phyloP scores from a whole-genome alignment of 2,797 vertebrate species.

The Amblyopsis hoosieri region DNA sequence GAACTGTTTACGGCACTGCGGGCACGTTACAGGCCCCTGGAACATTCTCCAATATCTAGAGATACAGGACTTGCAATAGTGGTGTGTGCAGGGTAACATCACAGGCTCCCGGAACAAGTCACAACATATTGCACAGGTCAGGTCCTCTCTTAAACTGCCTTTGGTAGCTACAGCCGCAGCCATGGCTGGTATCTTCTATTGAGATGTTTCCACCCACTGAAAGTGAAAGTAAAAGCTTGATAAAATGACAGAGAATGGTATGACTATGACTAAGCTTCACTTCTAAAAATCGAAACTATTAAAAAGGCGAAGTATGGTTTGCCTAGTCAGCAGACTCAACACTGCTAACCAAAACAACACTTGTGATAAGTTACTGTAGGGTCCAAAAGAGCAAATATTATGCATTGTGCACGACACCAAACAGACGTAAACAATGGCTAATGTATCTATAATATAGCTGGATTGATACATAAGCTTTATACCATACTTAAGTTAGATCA shows the following conservation, averaged over 20 bases:
- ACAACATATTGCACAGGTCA: conserved; percentile 88
- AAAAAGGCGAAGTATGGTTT: neutral
- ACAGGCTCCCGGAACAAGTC: conserved; percentile 86
- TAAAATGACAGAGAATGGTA: too few relatives aligned
- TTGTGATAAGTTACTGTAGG: neutral
- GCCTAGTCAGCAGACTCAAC: conserved; percentile 6
- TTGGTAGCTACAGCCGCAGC: conserved; percentile 47
- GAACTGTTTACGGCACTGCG: conserved; percentile 84
- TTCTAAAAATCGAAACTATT: too few relatives aligned
- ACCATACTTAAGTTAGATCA: too few relatives aligned
- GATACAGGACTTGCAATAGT: conserved; percentile 87
- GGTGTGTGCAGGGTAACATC: conserved; percentile 90
- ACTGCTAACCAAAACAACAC: neutral
- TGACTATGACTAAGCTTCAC: too few relatives aligned
- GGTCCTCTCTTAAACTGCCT: conserved; percentile 81
- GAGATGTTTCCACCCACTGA: neutral
- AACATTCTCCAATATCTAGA: conserved; percentile 79
- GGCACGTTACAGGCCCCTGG: conserved; percentile 71
- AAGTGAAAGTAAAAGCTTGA: neutral
- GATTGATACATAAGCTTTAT: too few relatives aligned
- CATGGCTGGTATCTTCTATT: conserved; percentile 28
- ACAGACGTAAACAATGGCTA: too few relatives aligned
- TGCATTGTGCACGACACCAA: neutral
- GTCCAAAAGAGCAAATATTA: neutral
- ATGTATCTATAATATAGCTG: too few relatives aligned